Conservation (phyloP, 2,888 invertebrate genomes). For the Agriopis leucophaearia region DNA sequence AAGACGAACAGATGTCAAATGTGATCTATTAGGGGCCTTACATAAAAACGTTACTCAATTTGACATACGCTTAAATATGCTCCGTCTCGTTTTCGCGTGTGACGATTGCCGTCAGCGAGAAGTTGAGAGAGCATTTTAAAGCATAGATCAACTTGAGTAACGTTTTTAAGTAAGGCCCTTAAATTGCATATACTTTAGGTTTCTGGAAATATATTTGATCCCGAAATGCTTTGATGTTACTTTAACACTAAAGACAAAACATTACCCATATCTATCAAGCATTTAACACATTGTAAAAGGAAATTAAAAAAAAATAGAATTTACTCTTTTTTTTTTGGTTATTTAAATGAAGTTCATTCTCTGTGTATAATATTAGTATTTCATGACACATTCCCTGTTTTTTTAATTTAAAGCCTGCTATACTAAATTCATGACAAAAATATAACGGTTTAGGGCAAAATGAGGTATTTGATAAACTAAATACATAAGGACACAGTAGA, state of each 20-base stretch:
- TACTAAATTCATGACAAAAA: conserved; percentile 26
- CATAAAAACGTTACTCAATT: too few species aligned
- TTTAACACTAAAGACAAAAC: conserved; percentile 5
- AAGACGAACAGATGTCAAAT: too few species aligned
- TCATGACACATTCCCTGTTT: conserved; percentile 14
- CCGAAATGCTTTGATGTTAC: conserved; percentile 1
- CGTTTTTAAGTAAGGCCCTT: too few species aligned
- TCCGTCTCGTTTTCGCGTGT: too few species aligned
- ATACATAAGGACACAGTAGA: neutral
- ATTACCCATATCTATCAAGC: neutral
- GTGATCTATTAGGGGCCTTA: too few species aligned
- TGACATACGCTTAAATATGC: too few species aligned
- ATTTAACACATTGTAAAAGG: neutral
- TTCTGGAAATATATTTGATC: neutral
- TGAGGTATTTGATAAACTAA: conserved; percentile 9
- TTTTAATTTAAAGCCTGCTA: conserved; percentile 10
- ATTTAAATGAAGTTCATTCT: neutral
- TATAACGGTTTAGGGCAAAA: conserved; percentile 23
- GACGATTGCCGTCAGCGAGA: too few species aligned
- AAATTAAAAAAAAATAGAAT: too few species aligned
- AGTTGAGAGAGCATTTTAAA: too few species aligned
- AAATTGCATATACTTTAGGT: too few species aligned
- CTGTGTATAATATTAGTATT: neutral
- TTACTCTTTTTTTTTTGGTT: neutral
- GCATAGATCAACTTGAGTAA: too few species aligned